Base-by-base conservation (phyloP, 2,888 invertebrate genomes). In the Schizaphis graminum region DNA sequence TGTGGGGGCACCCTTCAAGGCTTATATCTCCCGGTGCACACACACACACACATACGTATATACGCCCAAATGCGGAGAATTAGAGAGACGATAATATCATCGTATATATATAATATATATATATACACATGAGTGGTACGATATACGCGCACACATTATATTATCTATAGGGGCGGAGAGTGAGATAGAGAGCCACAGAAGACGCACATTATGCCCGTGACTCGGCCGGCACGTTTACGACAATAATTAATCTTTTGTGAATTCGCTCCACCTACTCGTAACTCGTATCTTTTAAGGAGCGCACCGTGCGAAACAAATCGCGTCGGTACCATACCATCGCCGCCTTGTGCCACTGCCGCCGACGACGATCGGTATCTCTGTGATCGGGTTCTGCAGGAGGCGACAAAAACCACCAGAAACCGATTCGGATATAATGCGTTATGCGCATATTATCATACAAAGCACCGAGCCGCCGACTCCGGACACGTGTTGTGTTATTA, bases 251-350 rank as follows among this genome's bases (percentile, higher is more conserved):
- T 92, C 92, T 92, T 57, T 86, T 35, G 87, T 49, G 67, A 35
- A 92, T 92, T 67, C 92, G 92, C 87, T 67, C 92, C 92, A 87
- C 92, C 92, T 44, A 87, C 87, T 91, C 47, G 77, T 77, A 77
- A 77, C 77, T 84, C 49, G 91, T 24, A 28, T 91, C 53, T 56
- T 41, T 41, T 84, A 35, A n/a, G 86, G 35, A 44, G 86, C n/a
- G 44, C 61, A 41, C 92, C 67, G 92, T 67, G 92, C 92, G 92
- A 88, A 92, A 87, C 92, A 53, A 92, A 92, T 92, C 92, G 92
- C n/a, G 35, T 84, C 49, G 49, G 77, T 77, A 21, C 77, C 56
- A 44, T 44, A 28, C 41, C 24, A 24, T 21, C 28, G 57, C 41
- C 44, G 61, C 85, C 49, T 47, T 61, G 47, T 77, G 77, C 77